Conservation (phyloP, 2,888 invertebrate genomes). For the Xestia xanthographa region DNA sequence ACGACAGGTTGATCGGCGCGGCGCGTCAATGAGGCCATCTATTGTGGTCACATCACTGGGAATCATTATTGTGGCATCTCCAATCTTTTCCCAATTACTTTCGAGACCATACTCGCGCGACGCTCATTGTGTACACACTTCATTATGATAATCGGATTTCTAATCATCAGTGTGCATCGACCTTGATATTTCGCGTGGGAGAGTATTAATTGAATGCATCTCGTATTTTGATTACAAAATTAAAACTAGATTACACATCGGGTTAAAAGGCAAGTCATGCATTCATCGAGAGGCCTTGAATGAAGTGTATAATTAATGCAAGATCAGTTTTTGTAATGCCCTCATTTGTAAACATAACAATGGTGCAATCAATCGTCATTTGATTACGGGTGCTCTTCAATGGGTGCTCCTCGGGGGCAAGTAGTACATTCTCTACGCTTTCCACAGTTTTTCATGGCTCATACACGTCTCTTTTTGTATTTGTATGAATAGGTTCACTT, state of each 20-base stretch:
- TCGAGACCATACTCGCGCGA: constrained; percentile 60
- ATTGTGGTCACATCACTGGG: constrained; percentile 69
- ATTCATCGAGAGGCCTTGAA: constrained; percentile 61
- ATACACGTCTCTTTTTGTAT: constrained; percentile 62
- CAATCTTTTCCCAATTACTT: constrained; percentile 74
- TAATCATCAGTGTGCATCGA: constrained; percentile 68
- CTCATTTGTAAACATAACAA: constrained; percentile 58
- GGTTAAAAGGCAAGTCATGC: constrained; percentile 64
- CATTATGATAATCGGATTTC: constrained; percentile 69
- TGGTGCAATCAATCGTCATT: constrained; percentile 62
- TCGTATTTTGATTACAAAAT: constrained; percentile 64
- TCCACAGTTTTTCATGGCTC: constrained; percentile 68
- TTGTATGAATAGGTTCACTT: constrained; percentile 71
- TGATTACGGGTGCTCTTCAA: constrained; percentile 58
- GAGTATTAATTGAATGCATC: constrained; percentile 63
- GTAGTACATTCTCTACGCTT: constrained; percentile 60
- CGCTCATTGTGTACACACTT: constrained; percentile 59
- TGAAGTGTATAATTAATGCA: constrained; percentile 60
- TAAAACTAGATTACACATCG: constrained; percentile 65
- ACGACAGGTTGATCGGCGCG: constrained; percentile 69
- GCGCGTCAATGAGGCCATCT: constrained; percentile 66
- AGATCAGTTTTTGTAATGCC: constrained; percentile 56
- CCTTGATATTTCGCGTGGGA: constrained; percentile 75
- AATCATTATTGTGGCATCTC: constrained; percentile 69
- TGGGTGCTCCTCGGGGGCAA: constrained; percentile 42